phyloP scores from a whole-genome alignment of 2,113 vertebrate species.

The Clinocottus analis region DNA sequence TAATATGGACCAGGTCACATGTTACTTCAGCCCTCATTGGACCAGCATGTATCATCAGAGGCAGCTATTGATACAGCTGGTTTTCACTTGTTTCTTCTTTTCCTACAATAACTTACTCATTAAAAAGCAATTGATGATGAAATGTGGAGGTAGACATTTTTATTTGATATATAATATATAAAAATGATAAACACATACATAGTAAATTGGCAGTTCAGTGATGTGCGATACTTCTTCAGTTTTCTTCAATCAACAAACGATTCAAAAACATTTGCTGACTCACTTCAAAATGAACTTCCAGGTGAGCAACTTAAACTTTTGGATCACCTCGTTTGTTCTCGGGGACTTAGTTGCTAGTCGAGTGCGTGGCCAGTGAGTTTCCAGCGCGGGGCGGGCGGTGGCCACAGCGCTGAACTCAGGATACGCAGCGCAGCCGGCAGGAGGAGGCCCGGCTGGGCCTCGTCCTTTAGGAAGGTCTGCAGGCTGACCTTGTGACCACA shows the following conservation, averaged over 20 bases:
- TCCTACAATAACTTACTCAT: background rate
- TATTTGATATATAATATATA: background rate
- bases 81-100: background rate
- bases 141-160: background rate
- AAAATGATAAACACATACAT: background rate
- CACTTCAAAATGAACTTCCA: slow-evolving; percentile 24
- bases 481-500: slow-evolving; percentile 84
- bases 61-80: background rate
- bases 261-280: slow-evolving; percentile 15
- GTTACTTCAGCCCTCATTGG: background rate
- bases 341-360: slow-evolving; percentile 46
- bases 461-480: slow-evolving; percentile 84
- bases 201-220: background rate
- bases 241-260: background rate
- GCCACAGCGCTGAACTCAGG: slow-evolving; percentile 78
- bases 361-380: slow-evolving; percentile 28
- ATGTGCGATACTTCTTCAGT: background rate
- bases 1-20: slow-evolving; percentile 8
- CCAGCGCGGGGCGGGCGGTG: slow-evolving; percentile 57
- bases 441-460: slow-evolving; percentile 64
- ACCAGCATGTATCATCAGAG: background rate
- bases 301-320: slow-evolving; percentile 31
- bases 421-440: slow-evolving; percentile 59
- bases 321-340: slow-evolving; percentile 29
- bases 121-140: background rate